Evolutionary conservation across 2,888 invertebrate species (phyloP).

Genomic region (Diaperis boleti): DNA sequence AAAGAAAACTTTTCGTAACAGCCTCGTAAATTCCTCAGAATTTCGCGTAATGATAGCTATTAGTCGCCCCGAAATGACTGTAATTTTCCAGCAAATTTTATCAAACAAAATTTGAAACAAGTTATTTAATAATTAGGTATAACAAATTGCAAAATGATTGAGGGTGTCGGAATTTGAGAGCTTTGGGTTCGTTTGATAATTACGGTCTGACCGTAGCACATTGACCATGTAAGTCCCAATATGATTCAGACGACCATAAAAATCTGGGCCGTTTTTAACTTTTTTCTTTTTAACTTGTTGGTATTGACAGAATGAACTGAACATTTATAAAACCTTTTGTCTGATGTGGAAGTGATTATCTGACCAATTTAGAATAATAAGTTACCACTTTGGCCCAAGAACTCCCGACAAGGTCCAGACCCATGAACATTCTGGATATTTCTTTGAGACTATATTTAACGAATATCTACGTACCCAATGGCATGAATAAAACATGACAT

Average conservation of each 20-base stretch:
- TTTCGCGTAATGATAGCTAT: constrained; percentile 45
- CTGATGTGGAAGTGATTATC: too few species aligned
- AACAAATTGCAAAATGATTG: constrained; percentile 59
- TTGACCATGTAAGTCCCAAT: neutral
- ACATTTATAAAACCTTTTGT: too few species aligned
- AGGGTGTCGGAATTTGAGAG: constrained; percentile 51
- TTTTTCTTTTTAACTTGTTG: too few species aligned
- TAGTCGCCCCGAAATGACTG: constrained; percentile 41
- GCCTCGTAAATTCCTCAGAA: constrained; percentile 36
- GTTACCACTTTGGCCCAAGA: neutral
- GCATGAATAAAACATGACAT: constrained; percentile 40
- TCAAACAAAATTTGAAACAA: constrained; percentile 47
- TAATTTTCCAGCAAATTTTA: constrained; percentile 49
- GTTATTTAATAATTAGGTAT: constrained; percentile 49
- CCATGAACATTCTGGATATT: constrained; percentile 24
- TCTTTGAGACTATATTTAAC: constrained; percentile 30
- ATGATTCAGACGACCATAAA: constrained; percentile 22
- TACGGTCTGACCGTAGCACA: constrained; percentile 11
- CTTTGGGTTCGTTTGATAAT: constrained; percentile 32
- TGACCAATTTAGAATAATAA: too few species aligned
- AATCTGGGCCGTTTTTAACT: too few species aligned
- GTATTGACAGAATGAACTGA: too few species aligned
- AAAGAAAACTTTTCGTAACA: constrained; percentile 21
- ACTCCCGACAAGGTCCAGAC: constrained; percentile 9
- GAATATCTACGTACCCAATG: constrained; percentile 10